Base-by-base conservation (phyloP, 2,797 vertebrate genomes). In the Thripadectes ignobilis region DNA sequence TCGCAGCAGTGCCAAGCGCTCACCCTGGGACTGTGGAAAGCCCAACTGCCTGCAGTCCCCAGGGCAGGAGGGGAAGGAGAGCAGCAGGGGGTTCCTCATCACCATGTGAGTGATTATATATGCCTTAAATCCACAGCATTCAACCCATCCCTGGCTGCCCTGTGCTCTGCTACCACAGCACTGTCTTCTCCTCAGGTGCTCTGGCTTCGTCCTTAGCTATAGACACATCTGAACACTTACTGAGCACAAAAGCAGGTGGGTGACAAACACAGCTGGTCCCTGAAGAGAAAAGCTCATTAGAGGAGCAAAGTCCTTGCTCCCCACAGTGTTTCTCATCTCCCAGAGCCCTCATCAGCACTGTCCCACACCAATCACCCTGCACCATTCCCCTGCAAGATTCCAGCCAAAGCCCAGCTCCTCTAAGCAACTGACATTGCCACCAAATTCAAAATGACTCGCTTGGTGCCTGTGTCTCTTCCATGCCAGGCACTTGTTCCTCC, bases 321-420 rank as follows among this genome's bases (percentile, higher is more conserved):
- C 48, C 29, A 4, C 59, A 0, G 2, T 0, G 0, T 14, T 67
- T 14, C 57, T 45, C 1, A 1, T 55, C 89, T 59, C 3, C 1
- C 6, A 1, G 12, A 85, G 41, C 48, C 36, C 58, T 41, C 0
- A 0, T 23, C 58, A 66, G 52, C 1, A 2, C 1, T 1, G 14
- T n/a, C 30, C 54, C 66, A 34, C 0, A 1, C 45, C 6, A 14
- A 12, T 34, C 20, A 32, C 59, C 52, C 76, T 74, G n/a, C 29
- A 45, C 13, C 38, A 23, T 9, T 54, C 19, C 48, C 43, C 80
- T 41, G 20, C 27, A 68, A 65, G 58, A 2, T 51, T 49, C 29
- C 54, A 49, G 1, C 18, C 19, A 79, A 85, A 94, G 39, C 65
- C 46, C 52, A 29, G 48, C 61, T 67, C 61, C 41, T 45, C 41